Percentiles rank a stretch among this genome's conserved stretches.
These are phyloP conservation scores for Butastur rufipennis DNA, from an alignment of 2,113 vertebrate species.

Conservation along the genomic window DNA sequence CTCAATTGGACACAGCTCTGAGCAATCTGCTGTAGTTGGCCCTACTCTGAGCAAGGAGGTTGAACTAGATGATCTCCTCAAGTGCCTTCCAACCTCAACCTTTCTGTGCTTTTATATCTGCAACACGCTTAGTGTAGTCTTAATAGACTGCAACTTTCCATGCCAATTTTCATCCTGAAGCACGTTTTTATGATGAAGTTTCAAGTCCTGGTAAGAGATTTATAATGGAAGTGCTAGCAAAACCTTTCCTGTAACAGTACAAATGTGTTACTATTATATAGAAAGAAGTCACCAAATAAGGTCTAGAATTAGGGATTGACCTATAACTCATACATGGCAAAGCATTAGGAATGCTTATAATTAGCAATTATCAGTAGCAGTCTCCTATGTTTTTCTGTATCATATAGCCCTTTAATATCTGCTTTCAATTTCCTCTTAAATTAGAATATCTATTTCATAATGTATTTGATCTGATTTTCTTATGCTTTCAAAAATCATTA, in stretches of 20 bases:
- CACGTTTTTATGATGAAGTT: neutral
- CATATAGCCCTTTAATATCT: slow-evolving; percentile 27
- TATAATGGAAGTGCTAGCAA: neutral
- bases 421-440: slow-evolving; percentile 54
- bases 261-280: neutral
- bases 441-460: slow-evolving; percentile 21
- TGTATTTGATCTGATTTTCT: neutral
- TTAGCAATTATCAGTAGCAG: slow-evolving; percentile 16
- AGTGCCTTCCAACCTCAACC: neutral
- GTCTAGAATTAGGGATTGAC: neutral
- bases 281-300: neutral
- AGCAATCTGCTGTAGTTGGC: neutral
- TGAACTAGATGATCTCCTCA: neutral
- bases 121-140: neutral
- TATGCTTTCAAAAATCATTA: neutral
- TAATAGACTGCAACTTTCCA: neutral
- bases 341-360: neutral
- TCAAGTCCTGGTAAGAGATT: neutral
- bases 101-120: neutral
- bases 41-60: neutral
- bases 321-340: neutral
- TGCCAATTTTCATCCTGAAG: neutral
- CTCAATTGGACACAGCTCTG: neutral
- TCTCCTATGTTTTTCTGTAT: slow-evolving; percentile 29
- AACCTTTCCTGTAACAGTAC: neutral